Evolutionary conservation across 2,888 invertebrate genomes (phyloP).

Genomic region (Drosophila rellima): DNA sequence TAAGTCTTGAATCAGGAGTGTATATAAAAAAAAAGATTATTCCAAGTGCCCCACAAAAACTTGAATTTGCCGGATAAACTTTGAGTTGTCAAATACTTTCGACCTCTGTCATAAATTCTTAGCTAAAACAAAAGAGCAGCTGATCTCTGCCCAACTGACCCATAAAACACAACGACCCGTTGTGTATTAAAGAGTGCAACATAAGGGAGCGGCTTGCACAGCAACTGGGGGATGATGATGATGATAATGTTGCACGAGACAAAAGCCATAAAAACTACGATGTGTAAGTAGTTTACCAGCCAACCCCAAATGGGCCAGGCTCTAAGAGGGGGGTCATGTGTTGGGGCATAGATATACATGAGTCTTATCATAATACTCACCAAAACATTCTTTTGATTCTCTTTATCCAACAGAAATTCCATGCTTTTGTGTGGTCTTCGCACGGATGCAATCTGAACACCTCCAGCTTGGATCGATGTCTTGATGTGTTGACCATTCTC

Average conservation of each 20-base stretch:
- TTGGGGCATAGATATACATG: neutral
- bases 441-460: constrained; percentile 82
- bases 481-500: constrained; percentile 81
- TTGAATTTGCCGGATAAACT: no score
- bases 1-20: no score
- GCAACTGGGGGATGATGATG: constrained; percentile 39
- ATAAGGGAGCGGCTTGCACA: constrained; percentile 42
- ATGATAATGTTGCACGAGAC: constrained; percentile 50
- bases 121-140: neutral
- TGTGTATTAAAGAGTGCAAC: neutral
- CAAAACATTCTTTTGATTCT: constrained; percentile 94
- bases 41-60: no score
- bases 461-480: constrained; percentile 71
- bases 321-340: neutral
- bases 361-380: constrained; percentile 87
- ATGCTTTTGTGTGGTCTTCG: constrained; percentile 94
- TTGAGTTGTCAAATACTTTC: no score
- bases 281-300: constrained; percentile 43
- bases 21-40: no score
- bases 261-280: constrained; percentile 62
- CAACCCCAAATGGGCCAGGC: constrained; percentile 19
- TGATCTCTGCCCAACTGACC: constrained; percentile 5
- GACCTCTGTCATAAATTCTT: no score
- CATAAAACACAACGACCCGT: constrained; percentile 7
- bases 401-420: constrained; percentile 97